These are phyloP conservation scores for Lagocephalus sceleratus DNA, from an alignment of 2,797 vertebrate genomes.

Conservation along the genomic window DNA sequence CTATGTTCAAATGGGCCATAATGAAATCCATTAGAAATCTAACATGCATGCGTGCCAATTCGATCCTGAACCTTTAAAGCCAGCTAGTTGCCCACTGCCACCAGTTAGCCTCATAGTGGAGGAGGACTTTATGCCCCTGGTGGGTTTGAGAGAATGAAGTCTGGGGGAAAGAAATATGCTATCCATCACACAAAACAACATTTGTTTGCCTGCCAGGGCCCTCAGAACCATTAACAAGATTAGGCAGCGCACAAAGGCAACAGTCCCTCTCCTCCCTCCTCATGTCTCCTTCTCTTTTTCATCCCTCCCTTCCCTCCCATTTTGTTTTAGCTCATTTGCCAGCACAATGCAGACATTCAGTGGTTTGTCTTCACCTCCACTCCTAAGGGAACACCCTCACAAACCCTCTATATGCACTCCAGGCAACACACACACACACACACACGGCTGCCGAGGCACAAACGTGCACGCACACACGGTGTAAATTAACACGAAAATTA, in stretches of 20 bases:
- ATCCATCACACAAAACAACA: constrained; percentile 65
- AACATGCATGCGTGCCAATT: no score
- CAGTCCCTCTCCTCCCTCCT: constrained; percentile 45
- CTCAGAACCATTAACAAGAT: constrained; percentile 76
- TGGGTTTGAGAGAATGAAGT: constrained; percentile 42
- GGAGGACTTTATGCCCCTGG: constrained; percentile 21
- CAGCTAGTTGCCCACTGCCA: constrained; percentile 14
- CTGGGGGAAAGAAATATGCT: constrained; percentile 48
- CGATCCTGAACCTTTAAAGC: not conserved
- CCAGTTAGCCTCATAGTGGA: constrained; percentile 30
- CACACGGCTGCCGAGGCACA: constrained; percentile 5
- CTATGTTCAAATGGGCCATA: constrained; percentile 12
- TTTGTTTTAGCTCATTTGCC: constrained; percentile 84
- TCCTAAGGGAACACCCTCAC: constrained; percentile 41
- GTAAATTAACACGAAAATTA: constrained; percentile 41
- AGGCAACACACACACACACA: constrained; percentile 2
- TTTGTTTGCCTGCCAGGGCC: constrained; percentile 71
- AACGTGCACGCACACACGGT: constrained; percentile 16
- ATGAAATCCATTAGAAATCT: constrained; percentile 12
- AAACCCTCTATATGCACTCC: constrained; percentile 45
- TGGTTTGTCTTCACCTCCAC: constrained; percentile 57
- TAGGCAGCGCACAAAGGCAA: constrained; percentile 68
- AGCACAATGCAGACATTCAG: constrained; percentile 75
- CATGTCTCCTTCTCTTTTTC: constrained; percentile 22
- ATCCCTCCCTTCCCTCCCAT: constrained; percentile 39